These are phyloP conservation scores for Stegostoma tigrinum DNA, from an alignment of 2,113 vertebrate genomes.

Conservation along the genomic window DNA sequence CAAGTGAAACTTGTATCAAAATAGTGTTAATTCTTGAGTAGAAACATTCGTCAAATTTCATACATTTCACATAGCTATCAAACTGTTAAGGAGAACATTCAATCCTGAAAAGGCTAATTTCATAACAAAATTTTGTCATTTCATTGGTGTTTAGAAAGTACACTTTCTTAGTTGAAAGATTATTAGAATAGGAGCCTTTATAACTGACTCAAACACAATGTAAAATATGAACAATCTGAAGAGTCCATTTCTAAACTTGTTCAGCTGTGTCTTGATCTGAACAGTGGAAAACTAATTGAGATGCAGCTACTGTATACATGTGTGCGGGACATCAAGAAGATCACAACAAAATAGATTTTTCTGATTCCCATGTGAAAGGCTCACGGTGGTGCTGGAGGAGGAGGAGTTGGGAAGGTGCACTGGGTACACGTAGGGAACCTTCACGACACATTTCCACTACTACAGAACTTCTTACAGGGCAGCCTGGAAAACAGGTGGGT, in stretches of 20 bases:
- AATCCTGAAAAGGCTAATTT: neutral
- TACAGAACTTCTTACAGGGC: neutral
- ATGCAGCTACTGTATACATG: neutral
- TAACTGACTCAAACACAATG: neutral
- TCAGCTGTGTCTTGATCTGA: neutral
- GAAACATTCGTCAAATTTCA: neutral
- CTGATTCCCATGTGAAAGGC: too few relatives aligned
- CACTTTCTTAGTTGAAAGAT: neutral
- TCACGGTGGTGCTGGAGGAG: too few relatives aligned
- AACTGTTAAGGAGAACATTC: neutral
- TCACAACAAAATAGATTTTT: neutral
- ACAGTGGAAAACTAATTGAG: neutral
- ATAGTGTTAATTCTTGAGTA: neutral
- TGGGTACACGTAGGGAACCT: neutral
- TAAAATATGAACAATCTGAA: neutral
- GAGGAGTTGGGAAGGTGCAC: too few relatives aligned
- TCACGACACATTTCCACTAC: neutral
- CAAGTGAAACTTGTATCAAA: slow-evolving; percentile 29
- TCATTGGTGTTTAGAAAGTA: neutral
- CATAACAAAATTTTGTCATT: neutral
- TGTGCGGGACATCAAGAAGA: neutral
- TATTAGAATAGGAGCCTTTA: too few relatives aligned
- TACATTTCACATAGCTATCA: neutral
- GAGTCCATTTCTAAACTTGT: neutral
- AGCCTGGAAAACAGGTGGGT: too few relatives aligned